Evolutionary conservation across 2,797 vertebrate species (phyloP).

Genomic region (Neosilurus hyrtlii): DNA sequence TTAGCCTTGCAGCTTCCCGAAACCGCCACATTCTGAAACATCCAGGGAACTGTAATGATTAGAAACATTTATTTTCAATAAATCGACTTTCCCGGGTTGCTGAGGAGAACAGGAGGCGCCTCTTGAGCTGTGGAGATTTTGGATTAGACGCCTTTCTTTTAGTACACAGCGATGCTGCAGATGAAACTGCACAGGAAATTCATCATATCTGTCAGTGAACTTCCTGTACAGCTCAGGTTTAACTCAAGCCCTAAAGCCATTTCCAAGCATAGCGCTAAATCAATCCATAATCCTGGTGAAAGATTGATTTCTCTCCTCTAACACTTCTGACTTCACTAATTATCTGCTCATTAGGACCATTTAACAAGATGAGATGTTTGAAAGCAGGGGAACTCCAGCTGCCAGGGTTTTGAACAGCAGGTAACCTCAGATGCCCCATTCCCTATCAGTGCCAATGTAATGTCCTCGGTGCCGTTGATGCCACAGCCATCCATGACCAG

Average conservation of each 20-base stretch:
- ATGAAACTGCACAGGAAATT: background rate
- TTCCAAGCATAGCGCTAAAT: background rate
- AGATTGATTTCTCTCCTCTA: background rate
- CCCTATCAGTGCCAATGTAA: no score
- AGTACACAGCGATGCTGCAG: background rate
- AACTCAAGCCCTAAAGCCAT: slow-evolving; percentile 1
- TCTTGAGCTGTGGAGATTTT: slow-evolving; percentile 28
- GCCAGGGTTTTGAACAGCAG: background rate
- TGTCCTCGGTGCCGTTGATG: no score
- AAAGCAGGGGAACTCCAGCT: background rate
- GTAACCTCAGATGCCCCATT: background rate
- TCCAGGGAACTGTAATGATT: slow-evolving; percentile 20
- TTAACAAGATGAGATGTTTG: slow-evolving; percentile 9
- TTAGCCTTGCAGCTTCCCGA: slow-evolving; percentile 24
- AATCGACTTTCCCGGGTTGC: slow-evolving; percentile 14
- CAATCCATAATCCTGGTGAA: slow-evolving; percentile 3
- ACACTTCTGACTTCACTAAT: slow-evolving; percentile 22
- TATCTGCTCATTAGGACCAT: slow-evolving; percentile 16
- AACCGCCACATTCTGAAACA: slow-evolving; percentile 16
- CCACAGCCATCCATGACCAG: no score
- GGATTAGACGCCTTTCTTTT: background rate
- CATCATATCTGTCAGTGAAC: background rate
- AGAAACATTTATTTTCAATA: slow-evolving; percentile 33
- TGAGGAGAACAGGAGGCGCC: slow-evolving; percentile 43
- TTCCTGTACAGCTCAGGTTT: background rate